These are phyloP conservation scores for Megaceryle maxima DNA, from an alignment of 2,113 vertebrate species.

Conservation along the genomic window DNA sequence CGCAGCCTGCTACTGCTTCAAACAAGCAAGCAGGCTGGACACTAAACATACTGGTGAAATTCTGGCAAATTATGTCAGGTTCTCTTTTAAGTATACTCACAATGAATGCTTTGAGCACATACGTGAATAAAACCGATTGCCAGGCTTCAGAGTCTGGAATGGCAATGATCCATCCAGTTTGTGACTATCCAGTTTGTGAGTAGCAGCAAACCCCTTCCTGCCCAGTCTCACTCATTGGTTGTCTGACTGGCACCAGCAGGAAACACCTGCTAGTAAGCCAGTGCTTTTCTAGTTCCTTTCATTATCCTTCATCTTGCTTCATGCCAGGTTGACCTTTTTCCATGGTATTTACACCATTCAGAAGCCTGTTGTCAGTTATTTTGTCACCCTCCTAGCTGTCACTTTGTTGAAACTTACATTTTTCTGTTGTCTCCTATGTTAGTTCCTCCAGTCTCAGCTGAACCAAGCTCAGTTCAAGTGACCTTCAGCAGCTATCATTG, in stretches of 20 bases:
- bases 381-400: background rate
- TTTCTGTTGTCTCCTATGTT: background rate
- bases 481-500: background rate
- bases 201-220: background rate
- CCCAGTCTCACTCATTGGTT: background rate
- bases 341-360: background rate
- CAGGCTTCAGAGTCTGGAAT: background rate
- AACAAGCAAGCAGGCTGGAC: background rate
- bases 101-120: accelerated
- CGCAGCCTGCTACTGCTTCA: background rate
- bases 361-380: background rate
- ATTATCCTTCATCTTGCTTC: background rate
- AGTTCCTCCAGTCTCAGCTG: background rate
- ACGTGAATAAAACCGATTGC: background rate
- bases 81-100: background rate
- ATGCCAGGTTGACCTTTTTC: background rate
- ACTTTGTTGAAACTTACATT: background rate
- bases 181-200: background rate
- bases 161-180: background rate
- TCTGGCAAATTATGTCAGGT: accelerated
- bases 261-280: background rate
- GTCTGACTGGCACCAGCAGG: background rate
- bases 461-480: background rate
- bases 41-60: background rate
- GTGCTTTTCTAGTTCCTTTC: background rate